Base-by-base conservation (phyloP, 2,888 invertebrate species). In the Amblyjoppa proteus region DNA sequence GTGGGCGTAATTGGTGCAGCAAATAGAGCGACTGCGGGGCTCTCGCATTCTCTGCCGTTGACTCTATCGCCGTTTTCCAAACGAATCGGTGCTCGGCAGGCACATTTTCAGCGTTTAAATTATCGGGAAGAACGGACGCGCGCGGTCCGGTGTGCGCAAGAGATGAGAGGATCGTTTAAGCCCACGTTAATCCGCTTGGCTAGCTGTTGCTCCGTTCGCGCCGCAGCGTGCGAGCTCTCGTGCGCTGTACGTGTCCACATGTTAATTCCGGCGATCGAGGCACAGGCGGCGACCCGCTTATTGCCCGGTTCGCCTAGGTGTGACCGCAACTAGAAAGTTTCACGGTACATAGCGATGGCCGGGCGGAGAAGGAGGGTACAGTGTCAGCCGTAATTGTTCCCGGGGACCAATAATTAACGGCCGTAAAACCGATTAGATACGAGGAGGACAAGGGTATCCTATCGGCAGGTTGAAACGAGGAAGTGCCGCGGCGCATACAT, bases 401-500 rank as follows among this genome's bases (percentile, higher is more conserved):
- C 85, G 87, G 90, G 88, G 89, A 88, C 87, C 85, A 90, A 91
- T 90, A 91, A 91, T 91, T 91, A 90, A 91, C 89, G 87, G 88
- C 88, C 85, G 84, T 80, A 77, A 73, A 83, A 87, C 75, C 89
- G 91, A 91, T 91, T 91, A 90, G 91, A 91, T 90, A 89, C 74
- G 70, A 79, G 74, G 77, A 85, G 78, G 74, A 75, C 73, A 79
- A 38, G 58, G 84, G 80, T 87, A 83, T 85, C 82, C 74, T 66
- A 83, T 78, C 74, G 53, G 76, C 31, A 71, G 34, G 76, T 71
- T 64, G 68, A 82, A 84, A 84, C 82, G 76, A 80, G 79, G 85
- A 85, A 85, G 85, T 85, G 81, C 66, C 82, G 41, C 20, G 61
- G 74, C 45, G 49, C 49, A 75, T 61, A 64, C 5, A 34, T 49